Base-by-base conservation (phyloP, 2,888 invertebrate genomes). In the Drosophila longiperda region DNA sequence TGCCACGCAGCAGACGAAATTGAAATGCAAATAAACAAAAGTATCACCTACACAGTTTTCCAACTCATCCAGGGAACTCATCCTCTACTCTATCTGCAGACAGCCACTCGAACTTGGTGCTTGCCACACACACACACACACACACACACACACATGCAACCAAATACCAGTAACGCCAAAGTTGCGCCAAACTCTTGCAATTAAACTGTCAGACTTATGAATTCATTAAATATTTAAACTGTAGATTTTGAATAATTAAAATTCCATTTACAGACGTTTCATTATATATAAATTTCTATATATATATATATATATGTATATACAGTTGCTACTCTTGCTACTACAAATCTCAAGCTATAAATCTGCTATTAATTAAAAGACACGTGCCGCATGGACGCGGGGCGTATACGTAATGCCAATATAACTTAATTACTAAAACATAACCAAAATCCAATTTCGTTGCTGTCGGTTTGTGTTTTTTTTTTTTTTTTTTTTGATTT, bases 191-290 rank as follows among this genome's bases (percentile, higher is more conserved):
- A 89, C 78, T 85, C 90, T 86, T 75, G 81, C 85, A 86, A 86
- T 90, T 90, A 86, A 90, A 90, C 89, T 90, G 90, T 82, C 86
- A 89, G 87, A 77, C 85, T 87, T 90, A 90, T 90, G 90, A 87
- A 87, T 89, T 89, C 87, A 90, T 87, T 87, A 84, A 89, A 87
- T 90, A 89, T 87, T 87, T 84, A 80, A 87, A 89, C 90, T 89
- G 82, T 80, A 76, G 87, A 89, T 89, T 82, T 89, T 87, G 90
- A 87, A 90, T 87, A 87, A 90, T 87, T 90, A 90, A 90, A 87
- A 75, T 87, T 75, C 80, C 90, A 87, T 90, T 87, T 89, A 80
- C 71, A 71, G 58, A 66, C 32, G 52, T 23, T 45, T 15, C 23
- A 23, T 23, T 23, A 8, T 20, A 29, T 33, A 48, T 23, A 20